Evolutionary conservation across 2,888 invertebrate genomes (phyloP), one percentile per base, ranked within the genome.

Genomic region (Hypselothyrea guttata): DNA sequence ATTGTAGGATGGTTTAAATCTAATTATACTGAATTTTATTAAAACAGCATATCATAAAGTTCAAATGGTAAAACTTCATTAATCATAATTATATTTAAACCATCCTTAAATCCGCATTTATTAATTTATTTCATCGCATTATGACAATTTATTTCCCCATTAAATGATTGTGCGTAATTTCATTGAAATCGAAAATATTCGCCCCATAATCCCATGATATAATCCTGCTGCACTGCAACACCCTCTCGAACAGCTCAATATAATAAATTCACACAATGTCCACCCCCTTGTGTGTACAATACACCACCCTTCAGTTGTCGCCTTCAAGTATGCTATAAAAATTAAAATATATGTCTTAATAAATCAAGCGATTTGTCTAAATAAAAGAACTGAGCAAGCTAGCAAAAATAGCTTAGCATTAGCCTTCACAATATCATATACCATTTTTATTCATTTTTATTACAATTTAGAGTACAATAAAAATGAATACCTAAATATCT

Each of bases 291-390:
- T 38, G 44, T 38, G 37, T 47, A 45, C 56, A 52, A 30, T 42
- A 49, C 37, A 62, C 46, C 58, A 65, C 65, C 61, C 63, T 63
- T 76, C 56, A 66, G 56, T 69, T 67, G 47, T 55, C 73, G 73
- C 70, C 68, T 54, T 63, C 65, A 72, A 70, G 70, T 68, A 68
- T 75, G 83, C 81, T 67, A 84, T 81, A 81, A 82, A 73, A 72
- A 78, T 75, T 64, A 64, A 71, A 84, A 75, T 79, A 45, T 66
- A 63, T 78, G 63, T 45, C 54, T 38, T 48, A 45, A 79, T 79
- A 79, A 84, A 79, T 79, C 82, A 81, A 64, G 49, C 54, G 48
- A 59, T 59, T 70, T 58, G 30, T 38, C 41, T 42, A 37, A 55
- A 28, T 63, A 37, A 46, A 34, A 41, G 27, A 52, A 55, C n/a